These are phyloP conservation scores for Pollenia labialis DNA, from an alignment of 2,888 invertebrate species.

Conservation along the genomic window DNA sequence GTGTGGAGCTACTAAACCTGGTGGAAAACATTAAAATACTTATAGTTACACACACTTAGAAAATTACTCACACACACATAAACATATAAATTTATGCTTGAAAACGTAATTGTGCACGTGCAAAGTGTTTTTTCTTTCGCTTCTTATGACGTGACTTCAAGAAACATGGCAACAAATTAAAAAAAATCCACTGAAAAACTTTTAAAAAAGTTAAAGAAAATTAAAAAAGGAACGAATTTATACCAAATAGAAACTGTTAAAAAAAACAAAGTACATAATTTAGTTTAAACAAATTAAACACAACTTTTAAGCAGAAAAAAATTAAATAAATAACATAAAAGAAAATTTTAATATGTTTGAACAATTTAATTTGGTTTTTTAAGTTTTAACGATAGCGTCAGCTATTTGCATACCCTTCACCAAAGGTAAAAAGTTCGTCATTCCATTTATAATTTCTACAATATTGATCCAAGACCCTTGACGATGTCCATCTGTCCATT, in stretches of 20 bases:
- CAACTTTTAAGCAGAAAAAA: neutral
- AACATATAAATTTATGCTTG: constrained; percentile 41
- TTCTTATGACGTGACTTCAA: constrained; percentile 51
- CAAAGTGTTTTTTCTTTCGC: constrained; percentile 39
- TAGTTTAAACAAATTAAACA: constrained; percentile 3
- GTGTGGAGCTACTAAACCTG: neutral
- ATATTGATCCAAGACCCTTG: too few species aligned
- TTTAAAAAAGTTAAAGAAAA: neutral
- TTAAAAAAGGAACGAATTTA: constrained; percentile 18
- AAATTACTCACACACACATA: neutral
- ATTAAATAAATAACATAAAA: neutral
- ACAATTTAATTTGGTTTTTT: neutral
- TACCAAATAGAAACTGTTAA: constrained; percentile 20
- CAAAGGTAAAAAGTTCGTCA: too few species aligned
- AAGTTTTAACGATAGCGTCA: neutral
- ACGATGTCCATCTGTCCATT: too few species aligned
- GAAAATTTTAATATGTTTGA: neutral
- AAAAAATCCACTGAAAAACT: constrained; percentile 12
- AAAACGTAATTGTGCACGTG: constrained; percentile 63
- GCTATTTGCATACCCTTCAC: neutral
- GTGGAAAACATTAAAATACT: neutral
- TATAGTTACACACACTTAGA: neutral
- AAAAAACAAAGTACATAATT: neutral
- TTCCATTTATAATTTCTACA: too few species aligned
- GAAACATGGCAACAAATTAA: constrained; percentile 7